Evolutionary conservation across 2,113 vertebrate genomes (phyloP).

Genomic region (Catharus bicknelli): DNA sequence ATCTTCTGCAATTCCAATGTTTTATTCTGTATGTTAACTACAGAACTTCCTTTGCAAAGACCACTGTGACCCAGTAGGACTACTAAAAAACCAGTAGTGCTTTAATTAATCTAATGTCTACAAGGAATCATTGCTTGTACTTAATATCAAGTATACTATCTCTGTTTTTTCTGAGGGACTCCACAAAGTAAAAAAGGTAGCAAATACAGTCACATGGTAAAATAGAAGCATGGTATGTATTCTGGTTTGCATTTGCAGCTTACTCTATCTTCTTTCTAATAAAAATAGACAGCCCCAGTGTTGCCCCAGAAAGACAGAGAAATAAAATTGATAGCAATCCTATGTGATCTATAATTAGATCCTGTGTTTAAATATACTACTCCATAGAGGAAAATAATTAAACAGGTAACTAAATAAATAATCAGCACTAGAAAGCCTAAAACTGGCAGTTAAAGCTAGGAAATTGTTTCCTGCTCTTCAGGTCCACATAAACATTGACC

Average conservation of each 20-base stretch:
- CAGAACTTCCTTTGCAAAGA: not conserved
- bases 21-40: not conserved
- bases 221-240: not conserved
- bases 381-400: not conserved
- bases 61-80: not conserved
- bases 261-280: not conserved
- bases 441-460: not conserved
- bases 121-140: not conserved
- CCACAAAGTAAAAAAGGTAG: not conserved
- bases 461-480: not conserved
- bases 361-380: not conserved
- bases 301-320: not conserved
- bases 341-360: not conserved
- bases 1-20: not conserved
- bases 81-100: not conserved
- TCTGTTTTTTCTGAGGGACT: not conserved
- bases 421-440: not conserved
- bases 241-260: not conserved
- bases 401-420: not conserved
- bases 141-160: not conserved
- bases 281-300: not conserved
- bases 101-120: not conserved
- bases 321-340: not conserved
- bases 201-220: not conserved
- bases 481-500: accelerated